Percentiles rank a stretch among this genome's conserved stretches.
Evolutionary conservation across 2,797 vertebrate species (phyloP).

Genomic region (Pantherophis alleghaniensis): DNA sequence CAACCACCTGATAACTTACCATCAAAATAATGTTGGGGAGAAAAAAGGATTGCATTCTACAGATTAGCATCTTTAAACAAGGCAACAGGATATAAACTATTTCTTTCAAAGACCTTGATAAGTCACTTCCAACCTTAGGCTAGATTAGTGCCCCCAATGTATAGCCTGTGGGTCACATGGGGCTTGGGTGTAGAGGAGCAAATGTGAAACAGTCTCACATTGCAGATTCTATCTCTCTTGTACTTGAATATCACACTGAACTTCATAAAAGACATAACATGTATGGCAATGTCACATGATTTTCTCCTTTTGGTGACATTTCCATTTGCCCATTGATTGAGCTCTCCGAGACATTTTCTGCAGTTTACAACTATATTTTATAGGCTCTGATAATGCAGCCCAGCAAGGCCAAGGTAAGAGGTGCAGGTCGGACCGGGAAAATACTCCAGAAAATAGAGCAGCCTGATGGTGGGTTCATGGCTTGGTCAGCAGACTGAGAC

Average conservation of each 20-base stretch:
- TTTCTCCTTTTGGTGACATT: neutral
- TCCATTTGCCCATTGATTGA: neutral
- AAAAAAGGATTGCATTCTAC: neutral
- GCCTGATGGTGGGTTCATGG: neutral
- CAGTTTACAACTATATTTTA: neutral
- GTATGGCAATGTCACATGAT: neutral
- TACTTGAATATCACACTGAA: neutral
- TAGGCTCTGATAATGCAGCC: neutral
- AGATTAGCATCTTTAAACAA: neutral
- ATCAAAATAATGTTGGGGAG: neutral
- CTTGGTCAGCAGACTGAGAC: neutral
- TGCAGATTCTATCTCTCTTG: neutral
- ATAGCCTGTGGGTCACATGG: neutral
- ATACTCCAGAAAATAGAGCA: neutral
- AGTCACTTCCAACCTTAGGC: neutral
- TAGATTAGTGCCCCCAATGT: neutral
- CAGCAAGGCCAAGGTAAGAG: neutral
- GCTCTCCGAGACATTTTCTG: neutral
- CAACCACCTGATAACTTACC: neutral
- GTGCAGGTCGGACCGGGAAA: neutral
- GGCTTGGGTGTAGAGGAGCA: neutral
- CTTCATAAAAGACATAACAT: neutral
- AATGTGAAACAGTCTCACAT: neutral
- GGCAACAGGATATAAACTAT: neutral
- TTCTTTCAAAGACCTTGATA: neutral